Percentiles rank a stretch among this genome's conserved stretches.
Evolutionary conservation across 2,113 vertebrate genomes (phyloP).

Genomic region (Mirounga angustirostris): DNA sequence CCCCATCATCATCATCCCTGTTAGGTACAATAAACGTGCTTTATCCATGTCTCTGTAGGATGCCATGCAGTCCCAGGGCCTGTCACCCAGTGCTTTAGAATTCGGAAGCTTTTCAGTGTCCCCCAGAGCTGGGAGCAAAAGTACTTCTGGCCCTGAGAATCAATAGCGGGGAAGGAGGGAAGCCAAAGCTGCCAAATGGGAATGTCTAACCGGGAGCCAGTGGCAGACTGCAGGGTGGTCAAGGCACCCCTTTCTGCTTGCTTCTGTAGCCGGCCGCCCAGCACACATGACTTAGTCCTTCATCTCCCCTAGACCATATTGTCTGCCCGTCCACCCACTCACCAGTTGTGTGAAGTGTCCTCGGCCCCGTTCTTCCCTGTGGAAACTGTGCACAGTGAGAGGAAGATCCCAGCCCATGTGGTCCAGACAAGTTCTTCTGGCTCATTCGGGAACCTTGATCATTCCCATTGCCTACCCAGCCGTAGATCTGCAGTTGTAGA

Average conservation of each 20-base stretch:
- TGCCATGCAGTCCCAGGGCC: rapidly evolving
- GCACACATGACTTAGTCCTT: rapidly evolving
- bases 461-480: neutral
- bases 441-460: neutral
- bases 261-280: neutral
- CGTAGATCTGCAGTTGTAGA: neutral
- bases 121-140: neutral
- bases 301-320: neutral
- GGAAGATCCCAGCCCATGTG: rapidly evolving
- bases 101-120: neutral
- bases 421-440: neutral
- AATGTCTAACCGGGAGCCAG: neutral
- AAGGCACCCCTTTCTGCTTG: rapidly evolving
- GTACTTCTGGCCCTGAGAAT: neutral
- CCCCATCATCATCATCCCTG: rapidly evolving
- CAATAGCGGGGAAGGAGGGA: rapidly evolving
- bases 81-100: neutral
- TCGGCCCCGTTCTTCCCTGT: rapidly evolving
- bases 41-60: neutral
- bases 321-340: rapidly evolving
- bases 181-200: no score
- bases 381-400: rapidly evolving
- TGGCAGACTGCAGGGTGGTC: neutral
- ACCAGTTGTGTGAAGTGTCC: rapidly evolving
- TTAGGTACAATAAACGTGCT: rapidly evolving